Evolutionary conservation across 2,888 invertebrate genomes (phyloP).

Genomic region (Fragum fragum): DNA sequence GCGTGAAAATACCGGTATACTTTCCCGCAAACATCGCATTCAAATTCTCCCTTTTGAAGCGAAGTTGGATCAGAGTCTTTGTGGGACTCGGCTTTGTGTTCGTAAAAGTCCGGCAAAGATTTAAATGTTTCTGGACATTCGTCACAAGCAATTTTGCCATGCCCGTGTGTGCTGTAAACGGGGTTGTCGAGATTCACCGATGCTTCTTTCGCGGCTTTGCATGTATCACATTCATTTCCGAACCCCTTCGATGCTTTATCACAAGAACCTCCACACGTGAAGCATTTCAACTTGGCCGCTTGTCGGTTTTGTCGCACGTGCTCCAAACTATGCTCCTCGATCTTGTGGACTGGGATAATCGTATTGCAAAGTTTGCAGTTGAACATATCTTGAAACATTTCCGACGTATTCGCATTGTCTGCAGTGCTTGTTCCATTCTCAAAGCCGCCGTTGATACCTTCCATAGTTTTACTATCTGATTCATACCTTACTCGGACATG

Average conservation of each 20-base stretch:
- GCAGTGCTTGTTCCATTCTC: neutral
- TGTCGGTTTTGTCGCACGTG: conserved; percentile 55
- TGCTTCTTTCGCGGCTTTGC: conserved; percentile 56
- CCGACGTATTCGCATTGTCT: neutral
- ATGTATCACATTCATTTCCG: conserved; percentile 41
- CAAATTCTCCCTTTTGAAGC: conserved; percentile 47
- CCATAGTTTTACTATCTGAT: neutral
- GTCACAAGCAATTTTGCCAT: conserved; percentile 66
- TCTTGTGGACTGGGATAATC: conserved; percentile 74
- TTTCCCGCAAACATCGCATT: conserved; percentile 69
- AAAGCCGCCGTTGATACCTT: neutral
- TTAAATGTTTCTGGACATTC: conserved; percentile 73
- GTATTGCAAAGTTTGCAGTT: conserved; percentile 80
- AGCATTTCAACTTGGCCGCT: conserved; percentile 57
- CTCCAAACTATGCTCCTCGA: conserved; percentile 70
- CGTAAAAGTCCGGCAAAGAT: conserved; percentile 68
- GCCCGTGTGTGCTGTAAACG: neutral
- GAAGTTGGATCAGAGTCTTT: conserved; percentile 45
- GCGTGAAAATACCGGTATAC: conserved; percentile 64
- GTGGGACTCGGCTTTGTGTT: conserved; percentile 71
- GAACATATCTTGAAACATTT: conserved; percentile 77
- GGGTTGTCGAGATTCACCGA: conserved; percentile 31
- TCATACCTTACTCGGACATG: neutral
- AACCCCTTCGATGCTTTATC: conserved; percentile 30
- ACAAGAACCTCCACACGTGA: conserved; percentile 61